Percentiles rank a stretch among this genome's conserved stretches.
Conservation (phyloP, 2,888 invertebrate species). For the Blastobasis adustella region DNA sequence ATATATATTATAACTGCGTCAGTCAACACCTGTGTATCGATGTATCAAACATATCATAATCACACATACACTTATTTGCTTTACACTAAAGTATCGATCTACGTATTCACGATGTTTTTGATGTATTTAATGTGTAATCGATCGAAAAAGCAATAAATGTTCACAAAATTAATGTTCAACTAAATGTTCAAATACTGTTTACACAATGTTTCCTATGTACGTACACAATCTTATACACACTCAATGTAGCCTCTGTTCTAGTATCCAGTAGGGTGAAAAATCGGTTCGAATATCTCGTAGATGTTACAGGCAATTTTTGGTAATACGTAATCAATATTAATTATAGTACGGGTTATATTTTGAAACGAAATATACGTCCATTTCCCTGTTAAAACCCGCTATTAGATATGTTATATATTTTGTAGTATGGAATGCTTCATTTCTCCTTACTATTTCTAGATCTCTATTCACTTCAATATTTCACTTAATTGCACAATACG, state of each 20-base stretch:
- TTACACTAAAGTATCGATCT: conserved; percentile 34
- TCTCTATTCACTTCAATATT: conserved; percentile 67
- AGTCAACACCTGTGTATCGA: conserved; percentile 57
- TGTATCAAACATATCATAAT: conserved; percentile 40
- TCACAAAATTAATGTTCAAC: conserved; percentile 27
- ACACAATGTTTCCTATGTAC: conserved; percentile 29
- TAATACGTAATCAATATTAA: conserved; percentile 26
- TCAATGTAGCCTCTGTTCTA: conserved; percentile 34
- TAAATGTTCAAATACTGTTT: conserved; percentile 12
- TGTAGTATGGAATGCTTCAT: conserved; percentile 74
- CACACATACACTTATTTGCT: conserved; percentile 53
- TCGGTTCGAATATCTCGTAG: conserved; percentile 23
- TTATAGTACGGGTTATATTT: conserved; percentile 38
- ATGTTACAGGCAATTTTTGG: conserved; percentile 41
- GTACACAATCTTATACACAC: conserved; percentile 40
- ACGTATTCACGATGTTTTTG: conserved; percentile 32
- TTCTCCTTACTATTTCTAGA: conserved; percentile 68
- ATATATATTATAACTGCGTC: conserved; percentile 29
- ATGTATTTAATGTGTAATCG: conserved; percentile 42
- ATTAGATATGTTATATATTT: conserved; percentile 58
- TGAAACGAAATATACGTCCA: conserved; percentile 56
- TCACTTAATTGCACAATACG: conserved; percentile 70
- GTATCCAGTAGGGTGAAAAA: no score
- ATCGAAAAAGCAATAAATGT: conserved; percentile 18
- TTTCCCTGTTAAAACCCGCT: conserved; percentile 75